These are phyloP conservation scores for Drosophila paranaensis DNA, from an alignment of 2,888 invertebrate species.

Conservation along the genomic window DNA sequence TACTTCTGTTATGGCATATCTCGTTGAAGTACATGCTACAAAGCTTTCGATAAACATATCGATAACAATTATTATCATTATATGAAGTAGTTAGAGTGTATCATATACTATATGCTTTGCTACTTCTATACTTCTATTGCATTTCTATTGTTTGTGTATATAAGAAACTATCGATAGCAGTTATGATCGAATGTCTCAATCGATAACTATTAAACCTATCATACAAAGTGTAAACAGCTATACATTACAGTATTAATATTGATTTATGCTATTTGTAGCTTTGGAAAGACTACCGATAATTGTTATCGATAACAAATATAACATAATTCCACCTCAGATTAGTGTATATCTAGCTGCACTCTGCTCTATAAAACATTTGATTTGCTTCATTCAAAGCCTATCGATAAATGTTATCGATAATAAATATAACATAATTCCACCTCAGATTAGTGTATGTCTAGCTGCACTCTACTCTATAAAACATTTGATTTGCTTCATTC, in stretches of 20 bases:
- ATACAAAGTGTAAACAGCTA: not conserved
- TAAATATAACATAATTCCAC: not conserved
- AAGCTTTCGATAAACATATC: not conserved
- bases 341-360: not conserved
- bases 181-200: not conserved
- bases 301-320: not conserved
- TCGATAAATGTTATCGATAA: not conserved
- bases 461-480: not conserved
- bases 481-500: not conserved
- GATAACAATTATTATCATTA: not conserved
- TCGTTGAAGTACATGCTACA: not conserved
- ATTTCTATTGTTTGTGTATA: not conserved
- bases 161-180: not conserved
- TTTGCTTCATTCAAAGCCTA: not conserved
- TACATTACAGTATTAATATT: too few species aligned
- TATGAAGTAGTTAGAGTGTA: not conserved
- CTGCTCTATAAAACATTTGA: not conserved
- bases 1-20: not conserved
- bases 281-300: not conserved
- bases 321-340: not conserved
- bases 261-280: not conserved
- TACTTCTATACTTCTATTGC: too few species aligned
- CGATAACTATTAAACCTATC: not conserved
- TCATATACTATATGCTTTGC: not conserved
- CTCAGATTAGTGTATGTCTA: not conserved